A percentile compares a stretch with the other conserved stretches of the same genome.
Evolutionary conservation across 2,888 invertebrate species (phyloP).

Genomic region (Zygothrica quintamaculata): DNA sequence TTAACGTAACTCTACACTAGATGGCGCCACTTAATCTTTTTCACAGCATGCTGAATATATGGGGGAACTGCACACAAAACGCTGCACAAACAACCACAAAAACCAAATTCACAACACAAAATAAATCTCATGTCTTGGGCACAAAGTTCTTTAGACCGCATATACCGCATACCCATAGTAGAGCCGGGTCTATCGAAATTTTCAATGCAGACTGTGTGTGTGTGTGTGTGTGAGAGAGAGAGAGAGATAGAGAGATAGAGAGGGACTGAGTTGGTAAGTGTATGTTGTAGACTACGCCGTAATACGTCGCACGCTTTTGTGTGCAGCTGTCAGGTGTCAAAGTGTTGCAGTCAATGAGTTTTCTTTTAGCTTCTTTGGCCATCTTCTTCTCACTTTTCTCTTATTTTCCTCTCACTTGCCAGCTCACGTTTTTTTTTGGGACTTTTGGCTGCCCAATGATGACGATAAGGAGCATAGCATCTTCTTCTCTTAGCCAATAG

Average conservation of each 20-base stretch:
- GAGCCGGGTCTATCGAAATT: slow-evolving; percentile 15
- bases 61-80: slow-evolving; percentile 40
- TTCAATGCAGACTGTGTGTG: neutral
- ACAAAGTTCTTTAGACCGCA: slow-evolving; percentile 45
- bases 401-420: slow-evolving; percentile 38
- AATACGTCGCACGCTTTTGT: slow-evolving; percentile 71
- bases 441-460: slow-evolving; percentile 63
- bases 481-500: slow-evolving; percentile 22
- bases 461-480: slow-evolving; percentile 66
- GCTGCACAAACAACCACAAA: slow-evolving; percentile 28
- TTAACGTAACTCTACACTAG: slow-evolving; percentile 14
- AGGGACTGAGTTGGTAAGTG: neutral
- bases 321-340: slow-evolving; percentile 76
- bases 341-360: slow-evolving; percentile 75
- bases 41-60: slow-evolving; percentile 41
- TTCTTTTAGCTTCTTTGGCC: slow-evolving; percentile 18
- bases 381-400: slow-evolving; percentile 18
- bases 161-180: slow-evolving; percentile 38
- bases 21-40: slow-evolving; percentile 53
- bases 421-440: slow-evolving; percentile 52
- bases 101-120: slow-evolving; percentile 62
- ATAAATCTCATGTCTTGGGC: slow-evolving; percentile 61
- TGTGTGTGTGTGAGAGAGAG: neutral
- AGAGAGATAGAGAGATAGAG: too few species aligned
- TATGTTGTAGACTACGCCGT: slow-evolving; percentile 27